A percentile compares a stretch with the other conserved stretches of the same genome.
phyloP scores from a whole-genome alignment of 1,140 invertebrate species.

The Drosophila kikkawai region DNA sequence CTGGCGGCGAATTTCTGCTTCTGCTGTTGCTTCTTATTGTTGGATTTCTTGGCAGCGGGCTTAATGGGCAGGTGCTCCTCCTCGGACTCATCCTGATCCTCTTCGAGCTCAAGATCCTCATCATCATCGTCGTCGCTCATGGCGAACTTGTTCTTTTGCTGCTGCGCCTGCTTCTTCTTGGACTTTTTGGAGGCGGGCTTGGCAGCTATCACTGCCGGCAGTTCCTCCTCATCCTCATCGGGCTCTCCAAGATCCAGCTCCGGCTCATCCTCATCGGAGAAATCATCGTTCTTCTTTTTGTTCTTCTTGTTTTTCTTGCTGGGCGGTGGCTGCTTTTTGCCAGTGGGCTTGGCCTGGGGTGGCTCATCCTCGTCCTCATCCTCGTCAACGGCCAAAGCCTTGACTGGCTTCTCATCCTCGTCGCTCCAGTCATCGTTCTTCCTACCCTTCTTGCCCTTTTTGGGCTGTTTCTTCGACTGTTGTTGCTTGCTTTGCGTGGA shows the following conservation, averaged over 20 bases:
- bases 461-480: conserved; percentile 59
- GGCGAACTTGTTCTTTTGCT: conserved; percentile 69
- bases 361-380: conserved; percentile 34
- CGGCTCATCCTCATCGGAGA: conserved; percentile 59
- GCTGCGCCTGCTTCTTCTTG: conserved; percentile 66
- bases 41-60: conserved; percentile 55
- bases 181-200: conserved; percentile 67
- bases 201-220: conserved; percentile 19
- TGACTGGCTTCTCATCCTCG: conserved; percentile 81
- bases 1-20: conserved; percentile 61
- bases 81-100: conserved; percentile 24
- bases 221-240: conserved; percentile 44
- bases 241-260: conserved; percentile 26
- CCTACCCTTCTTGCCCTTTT: conserved; percentile 79
- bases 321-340: conserved; percentile 71
- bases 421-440: conserved; percentile 79
- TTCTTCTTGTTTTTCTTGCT: conserved; percentile 80
- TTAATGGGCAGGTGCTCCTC: conserved; percentile 20
- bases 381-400: conserved; percentile 35
- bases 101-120: conserved; percentile 20
- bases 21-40: conserved; percentile 61
- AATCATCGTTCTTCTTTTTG: conserved; percentile 69
- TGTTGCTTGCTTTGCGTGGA: conserved; percentile 87
- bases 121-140: conserved; percentile 63
- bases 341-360: conserved; percentile 30